These are phyloP conservation scores for Lymantria dispar DNA, from an alignment of 2,888 invertebrate species.

Conservation along the genomic window DNA sequence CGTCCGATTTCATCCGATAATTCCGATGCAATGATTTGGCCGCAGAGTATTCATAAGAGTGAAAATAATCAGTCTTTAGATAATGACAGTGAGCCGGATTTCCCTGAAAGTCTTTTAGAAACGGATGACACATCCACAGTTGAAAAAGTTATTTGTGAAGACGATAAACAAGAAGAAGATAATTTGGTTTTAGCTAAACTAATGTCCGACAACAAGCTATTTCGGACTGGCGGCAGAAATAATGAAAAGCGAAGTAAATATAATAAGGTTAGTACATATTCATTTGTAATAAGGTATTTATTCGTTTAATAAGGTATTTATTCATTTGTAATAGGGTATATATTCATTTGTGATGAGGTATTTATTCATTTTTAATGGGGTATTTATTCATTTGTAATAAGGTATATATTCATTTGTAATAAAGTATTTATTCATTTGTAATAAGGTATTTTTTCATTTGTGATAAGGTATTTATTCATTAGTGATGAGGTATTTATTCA, in stretches of 20 bases:
- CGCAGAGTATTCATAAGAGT: constrained; percentile 26
- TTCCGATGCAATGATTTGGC: not conserved
- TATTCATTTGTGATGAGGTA: too few species aligned
- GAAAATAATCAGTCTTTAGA: not conserved
- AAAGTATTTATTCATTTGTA: too few species aligned
- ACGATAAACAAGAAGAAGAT: constrained; percentile 36
- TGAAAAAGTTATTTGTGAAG: constrained; percentile 11
- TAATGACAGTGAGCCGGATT: constrained; percentile 32
- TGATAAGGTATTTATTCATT: too few species aligned
- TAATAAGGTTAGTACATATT: constrained; percentile 54
- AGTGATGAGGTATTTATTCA: too few species aligned
- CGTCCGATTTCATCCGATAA: constrained; percentile 46
- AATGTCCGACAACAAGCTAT: constrained; percentile 54
- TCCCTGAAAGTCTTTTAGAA: constrained; percentile 34
- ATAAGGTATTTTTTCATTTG: too few species aligned
- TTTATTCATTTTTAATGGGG: too few species aligned
- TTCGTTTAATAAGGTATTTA: too few species aligned
- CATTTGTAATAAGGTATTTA: too few species aligned
- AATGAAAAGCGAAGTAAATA: constrained; percentile 41
- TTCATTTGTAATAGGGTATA: too few species aligned
- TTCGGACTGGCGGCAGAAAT: constrained; percentile 43
- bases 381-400: too few species aligned
- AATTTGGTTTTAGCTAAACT: constrained; percentile 65
- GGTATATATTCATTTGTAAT: too few species aligned
- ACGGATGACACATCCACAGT: constrained; percentile 15